Conservation (phyloP, 1,140 invertebrate genomes). For the Whitmania pigra region DNA sequence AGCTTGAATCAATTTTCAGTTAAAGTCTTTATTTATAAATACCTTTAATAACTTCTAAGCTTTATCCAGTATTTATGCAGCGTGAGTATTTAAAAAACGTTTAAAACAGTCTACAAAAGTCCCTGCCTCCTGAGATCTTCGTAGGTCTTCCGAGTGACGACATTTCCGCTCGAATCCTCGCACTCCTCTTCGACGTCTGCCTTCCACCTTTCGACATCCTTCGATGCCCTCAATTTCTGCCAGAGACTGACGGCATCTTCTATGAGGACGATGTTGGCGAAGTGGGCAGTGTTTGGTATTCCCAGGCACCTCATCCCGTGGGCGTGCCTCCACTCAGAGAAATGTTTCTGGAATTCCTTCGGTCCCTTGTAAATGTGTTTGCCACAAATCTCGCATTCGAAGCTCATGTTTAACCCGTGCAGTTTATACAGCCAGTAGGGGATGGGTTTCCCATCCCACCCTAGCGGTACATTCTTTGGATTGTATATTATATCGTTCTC, state of each 20-base stretch:
- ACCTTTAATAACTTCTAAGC: too few species aligned
- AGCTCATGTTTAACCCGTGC: slow-evolving; percentile 95
- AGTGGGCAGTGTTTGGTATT: slow-evolving; percentile 98
- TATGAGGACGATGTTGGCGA: slow-evolving; percentile 97
- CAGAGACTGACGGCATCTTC: slow-evolving; percentile 93
- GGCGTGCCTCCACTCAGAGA: slow-evolving; percentile 98
- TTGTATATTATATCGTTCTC: slow-evolving; percentile 93
- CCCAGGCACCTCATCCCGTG: slow-evolving; percentile 95
- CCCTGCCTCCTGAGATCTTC: slow-evolving; percentile 98
- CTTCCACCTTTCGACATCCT: slow-evolving; percentile 87
- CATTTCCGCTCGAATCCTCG: slow-evolving; percentile 95
- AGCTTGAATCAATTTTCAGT: too few species aligned
- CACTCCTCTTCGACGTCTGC: slow-evolving; percentile 87
- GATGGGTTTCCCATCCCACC: slow-evolving; percentile 99
- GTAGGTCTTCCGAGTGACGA: slow-evolving; percentile 93
- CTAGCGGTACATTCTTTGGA: slow-evolving; percentile 94
- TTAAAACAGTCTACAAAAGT: slow-evolving; percentile 53
- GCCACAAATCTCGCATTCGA: slow-evolving; percentile 99
- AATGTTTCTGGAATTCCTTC: slow-evolving; percentile 98
- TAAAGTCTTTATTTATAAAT: too few species aligned
- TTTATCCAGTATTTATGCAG: too few species aligned
- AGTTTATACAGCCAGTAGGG: slow-evolving; percentile 99
- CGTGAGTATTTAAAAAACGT: too few species aligned
- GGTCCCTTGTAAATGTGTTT: slow-evolving; percentile 98
- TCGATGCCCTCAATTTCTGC: slow-evolving; percentile 89